Percentiles rank a stretch among this genome's conserved stretches.
Conservation (phyloP, 1,140 invertebrate species). For the Zeugodacus cucurbitae region DNA sequence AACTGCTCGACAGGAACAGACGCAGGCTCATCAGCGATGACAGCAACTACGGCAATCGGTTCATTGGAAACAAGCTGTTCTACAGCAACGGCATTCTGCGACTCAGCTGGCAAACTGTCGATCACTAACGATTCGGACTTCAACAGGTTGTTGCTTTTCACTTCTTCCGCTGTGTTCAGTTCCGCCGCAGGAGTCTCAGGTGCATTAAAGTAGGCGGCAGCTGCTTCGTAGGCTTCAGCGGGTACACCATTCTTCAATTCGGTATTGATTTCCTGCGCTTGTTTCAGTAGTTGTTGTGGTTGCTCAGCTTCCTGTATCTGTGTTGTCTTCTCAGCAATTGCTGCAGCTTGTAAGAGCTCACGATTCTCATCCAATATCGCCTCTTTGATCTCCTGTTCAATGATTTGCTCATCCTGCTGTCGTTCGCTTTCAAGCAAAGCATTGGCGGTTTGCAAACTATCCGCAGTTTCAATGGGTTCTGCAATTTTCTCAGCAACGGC, state of each 20-base stretch:
- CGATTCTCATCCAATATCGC: slow-evolving; percentile 28
- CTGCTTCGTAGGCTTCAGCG: not conserved
- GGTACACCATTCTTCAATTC: not conserved
- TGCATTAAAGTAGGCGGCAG: not conserved
- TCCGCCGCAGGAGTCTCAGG: not conserved
- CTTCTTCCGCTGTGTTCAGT: not conserved
- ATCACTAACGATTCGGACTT: not conserved
- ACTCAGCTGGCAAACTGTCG: not conserved
- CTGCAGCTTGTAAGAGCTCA: not conserved
- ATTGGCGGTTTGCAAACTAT: not conserved
- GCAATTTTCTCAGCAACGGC: slow-evolving; percentile 28
- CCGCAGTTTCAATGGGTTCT: not conserved
- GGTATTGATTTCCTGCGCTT: slow-evolving; percentile 2
- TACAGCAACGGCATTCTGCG: not conserved
- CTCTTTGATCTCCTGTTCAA: slow-evolving; percentile 38
- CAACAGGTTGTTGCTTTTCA: not conserved
- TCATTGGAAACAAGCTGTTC: not conserved
- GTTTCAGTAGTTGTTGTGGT: not conserved
- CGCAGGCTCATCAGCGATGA: not conserved
- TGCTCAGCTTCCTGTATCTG: not conserved
- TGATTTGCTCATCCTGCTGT: not conserved
- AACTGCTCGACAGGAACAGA: not conserved
- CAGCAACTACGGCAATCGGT: not conserved
- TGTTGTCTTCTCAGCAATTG: not conserved
- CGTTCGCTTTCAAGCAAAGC: not conserved